Conservation (phyloP, 2,888 invertebrate genomes). For the Pasiphila rectangulata region DNA sequence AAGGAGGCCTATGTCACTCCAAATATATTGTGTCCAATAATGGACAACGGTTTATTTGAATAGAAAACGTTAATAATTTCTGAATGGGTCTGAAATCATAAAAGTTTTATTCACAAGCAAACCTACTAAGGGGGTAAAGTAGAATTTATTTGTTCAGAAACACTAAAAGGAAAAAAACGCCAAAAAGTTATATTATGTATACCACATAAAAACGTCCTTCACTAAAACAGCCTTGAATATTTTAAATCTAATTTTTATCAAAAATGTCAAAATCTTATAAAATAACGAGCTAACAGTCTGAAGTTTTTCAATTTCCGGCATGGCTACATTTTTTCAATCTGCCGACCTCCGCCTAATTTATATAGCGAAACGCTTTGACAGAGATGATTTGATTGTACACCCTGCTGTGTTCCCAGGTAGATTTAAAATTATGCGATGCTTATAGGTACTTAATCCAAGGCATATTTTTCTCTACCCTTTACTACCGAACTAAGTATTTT, state of each 20-base stretch:
- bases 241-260: constrained; percentile 39
- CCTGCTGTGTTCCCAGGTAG: constrained; percentile 70
- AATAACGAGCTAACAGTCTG: constrained; percentile 51
- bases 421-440: constrained; percentile 68
- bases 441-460: too few species aligned
- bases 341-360: constrained; percentile 65
- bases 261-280: constrained; percentile 66
- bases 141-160: too few species aligned
- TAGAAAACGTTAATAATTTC: not conserved
- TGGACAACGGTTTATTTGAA: too few species aligned
- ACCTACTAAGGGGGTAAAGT: too few species aligned
- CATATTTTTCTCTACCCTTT: constrained; percentile 46
- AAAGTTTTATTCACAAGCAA: too few species aligned
- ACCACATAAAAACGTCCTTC: constrained; percentile 43
- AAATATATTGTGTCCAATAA: too few species aligned
- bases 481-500: too few species aligned
- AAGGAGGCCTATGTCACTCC: too few species aligned
- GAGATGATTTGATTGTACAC: constrained; percentile 70
- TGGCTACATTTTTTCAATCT: constrained; percentile 69
- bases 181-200: not conserved
- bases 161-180: too few species aligned
- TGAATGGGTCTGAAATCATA: too few species aligned
- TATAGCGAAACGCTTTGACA: constrained; percentile 65
- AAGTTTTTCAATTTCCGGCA: constrained; percentile 79
- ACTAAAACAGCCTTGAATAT: constrained; percentile 34